phyloP scores from a whole-genome alignment of 2,113 vertebrate species.

The Perca schrenkii region DNA sequence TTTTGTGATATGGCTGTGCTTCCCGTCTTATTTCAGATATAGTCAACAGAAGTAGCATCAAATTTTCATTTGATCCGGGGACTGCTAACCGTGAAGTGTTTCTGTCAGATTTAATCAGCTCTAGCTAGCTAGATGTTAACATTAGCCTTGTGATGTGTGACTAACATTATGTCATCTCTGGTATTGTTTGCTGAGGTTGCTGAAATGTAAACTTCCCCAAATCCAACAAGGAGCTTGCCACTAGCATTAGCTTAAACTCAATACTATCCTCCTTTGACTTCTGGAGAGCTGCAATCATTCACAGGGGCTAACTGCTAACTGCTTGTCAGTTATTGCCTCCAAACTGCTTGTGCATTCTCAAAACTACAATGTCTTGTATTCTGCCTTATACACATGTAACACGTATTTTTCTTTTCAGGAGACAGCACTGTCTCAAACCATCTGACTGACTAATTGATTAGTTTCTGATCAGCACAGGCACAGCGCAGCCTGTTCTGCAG shows the following conservation, averaged over 20 bases:
- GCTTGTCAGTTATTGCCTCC: too few species aligned
- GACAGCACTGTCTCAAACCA: not conserved
- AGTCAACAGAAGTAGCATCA: not conserved
- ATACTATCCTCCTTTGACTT: too few species aligned
- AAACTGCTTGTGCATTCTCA: too few species aligned
- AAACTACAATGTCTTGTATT: too few species aligned
- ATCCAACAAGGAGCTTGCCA: too few species aligned
- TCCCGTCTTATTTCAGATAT: not conserved
- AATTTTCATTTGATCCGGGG: not conserved
- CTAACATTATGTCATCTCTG: too few species aligned
- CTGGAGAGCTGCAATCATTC: too few species aligned
- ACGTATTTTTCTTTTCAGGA: not conserved
- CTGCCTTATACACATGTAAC: not conserved
- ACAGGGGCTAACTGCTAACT: too few species aligned
- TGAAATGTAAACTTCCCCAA: too few species aligned
- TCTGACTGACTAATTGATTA: conserved; percentile 32
- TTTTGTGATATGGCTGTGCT: not conserved
- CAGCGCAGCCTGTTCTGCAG: conserved; percentile 17
- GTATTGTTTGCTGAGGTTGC: too few species aligned
- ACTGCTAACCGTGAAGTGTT: not conserved
- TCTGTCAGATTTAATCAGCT: not conserved
- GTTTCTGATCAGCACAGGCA: conserved; percentile 35
- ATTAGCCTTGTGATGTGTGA: not conserved
- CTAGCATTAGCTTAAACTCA: too few species aligned
- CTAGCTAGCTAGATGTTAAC: not conserved